Evolutionary conservation across 1,140 invertebrate species (phyloP).

Genomic region (Magallana ariakensis): DNA sequence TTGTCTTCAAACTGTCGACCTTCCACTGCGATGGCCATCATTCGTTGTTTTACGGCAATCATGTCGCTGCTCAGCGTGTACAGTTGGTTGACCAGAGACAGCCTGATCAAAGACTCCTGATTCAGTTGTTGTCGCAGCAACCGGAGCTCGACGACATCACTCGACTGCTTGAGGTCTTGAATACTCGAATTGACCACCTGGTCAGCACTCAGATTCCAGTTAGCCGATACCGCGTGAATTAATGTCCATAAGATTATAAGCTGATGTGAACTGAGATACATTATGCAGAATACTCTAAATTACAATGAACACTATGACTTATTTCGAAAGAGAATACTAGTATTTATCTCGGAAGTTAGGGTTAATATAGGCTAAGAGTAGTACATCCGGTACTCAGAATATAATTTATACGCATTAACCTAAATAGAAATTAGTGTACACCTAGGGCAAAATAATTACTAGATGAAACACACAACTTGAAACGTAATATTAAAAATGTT

Average conservation of each 20-base stretch:
- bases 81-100: background rate
- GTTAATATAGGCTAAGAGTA: too few species aligned
- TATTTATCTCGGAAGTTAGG: too few species aligned
- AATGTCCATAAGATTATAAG: background rate
- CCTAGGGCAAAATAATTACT: too few species aligned
- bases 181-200: background rate
- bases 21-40: background rate
- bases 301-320: too few species aligned
- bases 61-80: background rate
- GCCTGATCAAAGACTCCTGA: background rate
- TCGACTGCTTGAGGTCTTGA: background rate
- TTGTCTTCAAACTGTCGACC: slow-evolving; percentile 7
- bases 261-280: too few species aligned
- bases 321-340: too few species aligned
- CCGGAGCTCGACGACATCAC: background rate
- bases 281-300: too few species aligned
- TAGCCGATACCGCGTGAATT: background rate
- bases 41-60: background rate
- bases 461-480: too few species aligned
- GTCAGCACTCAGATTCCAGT: background rate
- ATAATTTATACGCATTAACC: too few species aligned
- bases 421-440: too few species aligned
- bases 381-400: too few species aligned
- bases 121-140: background rate
- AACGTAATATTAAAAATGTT: too few species aligned